These are phyloP conservation scores for Hippasteria phrygiana DNA, from an alignment of 53 echinoderm and acorn worm genomes.

Conservation along the genomic window DNA sequence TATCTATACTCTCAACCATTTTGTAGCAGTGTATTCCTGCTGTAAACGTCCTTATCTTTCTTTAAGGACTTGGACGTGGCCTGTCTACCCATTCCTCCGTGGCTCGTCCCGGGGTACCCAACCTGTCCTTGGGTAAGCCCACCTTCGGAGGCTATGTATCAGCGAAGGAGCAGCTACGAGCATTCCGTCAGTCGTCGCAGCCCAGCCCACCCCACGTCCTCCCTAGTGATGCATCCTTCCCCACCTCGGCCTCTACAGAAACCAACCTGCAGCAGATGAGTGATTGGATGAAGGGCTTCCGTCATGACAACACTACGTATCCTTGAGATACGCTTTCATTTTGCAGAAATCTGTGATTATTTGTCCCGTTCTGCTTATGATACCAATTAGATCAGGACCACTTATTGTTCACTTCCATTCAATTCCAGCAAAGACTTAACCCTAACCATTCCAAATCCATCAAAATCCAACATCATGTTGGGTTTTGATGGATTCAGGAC, in stretches of 20 bases:
- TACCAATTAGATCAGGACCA: neutral
- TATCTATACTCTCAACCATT: too few species aligned
- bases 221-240: neutral
- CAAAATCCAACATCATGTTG: too few species aligned
- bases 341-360: neutral
- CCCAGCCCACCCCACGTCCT: constrained; percentile 11
- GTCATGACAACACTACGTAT: constrained; percentile 62
- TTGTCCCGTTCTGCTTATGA: neutral
- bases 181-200: constrained; percentile 63
- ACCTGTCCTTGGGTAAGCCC: constrained; percentile 44
- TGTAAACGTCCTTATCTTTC: neutral
- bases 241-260: constrained; percentile 65
- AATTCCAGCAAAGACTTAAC: too few species aligned
- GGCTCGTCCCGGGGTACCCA: constrained; percentile 33
- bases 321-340: constrained; percentile 39
- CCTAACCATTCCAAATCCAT: too few species aligned
- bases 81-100: neutral
- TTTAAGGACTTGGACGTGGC: neutral
- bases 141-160: constrained; percentile 95
- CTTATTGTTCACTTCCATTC: neutral
- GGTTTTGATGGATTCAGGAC: too few species aligned
- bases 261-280: constrained; percentile 79
- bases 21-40: too few species aligned
- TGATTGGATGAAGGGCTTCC: constrained; percentile 90
- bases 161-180: constrained; percentile 85